Evolutionary conservation across 1,140 invertebrate genomes (phyloP).

Genomic region (Drosophila virilis): DNA sequence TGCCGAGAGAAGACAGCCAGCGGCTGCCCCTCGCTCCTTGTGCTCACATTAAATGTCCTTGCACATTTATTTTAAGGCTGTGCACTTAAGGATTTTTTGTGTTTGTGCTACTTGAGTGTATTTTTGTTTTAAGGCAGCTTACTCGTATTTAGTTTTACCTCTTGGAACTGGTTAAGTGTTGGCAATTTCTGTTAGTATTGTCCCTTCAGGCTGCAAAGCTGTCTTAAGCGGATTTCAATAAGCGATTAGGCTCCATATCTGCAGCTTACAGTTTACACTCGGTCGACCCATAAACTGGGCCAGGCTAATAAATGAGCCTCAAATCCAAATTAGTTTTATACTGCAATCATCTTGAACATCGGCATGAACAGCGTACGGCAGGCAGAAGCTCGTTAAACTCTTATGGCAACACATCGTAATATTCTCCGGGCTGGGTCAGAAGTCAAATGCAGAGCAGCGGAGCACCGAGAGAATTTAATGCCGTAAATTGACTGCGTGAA

Average conservation of each 20-base stretch:
- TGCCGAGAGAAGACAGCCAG: not conserved
- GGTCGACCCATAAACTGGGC: conserved; percentile 20
- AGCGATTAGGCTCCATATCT: conserved; percentile 28
- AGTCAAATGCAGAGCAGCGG: conserved; percentile 38
- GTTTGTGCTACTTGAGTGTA: not conserved
- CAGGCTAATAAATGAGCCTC: conserved; percentile 55
- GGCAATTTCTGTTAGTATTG: conserved; percentile 33
- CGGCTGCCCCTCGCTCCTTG: not conserved
- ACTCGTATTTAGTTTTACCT: conserved; percentile 39
- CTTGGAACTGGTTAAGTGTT: conserved; percentile 55
- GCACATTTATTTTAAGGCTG: conserved; percentile 42
- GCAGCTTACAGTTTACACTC: conserved; percentile 25
- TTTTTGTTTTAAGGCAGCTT: conserved; percentile 54
- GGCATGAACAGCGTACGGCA: not conserved
- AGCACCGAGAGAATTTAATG: conserved; percentile 74
- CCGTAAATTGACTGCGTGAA: conserved; percentile 82
- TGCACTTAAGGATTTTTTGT: conserved; percentile 36
- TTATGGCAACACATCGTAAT: conserved; percentile 58
- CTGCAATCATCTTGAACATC: conserved; percentile 56
- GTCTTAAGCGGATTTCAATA: conserved; percentile 64
- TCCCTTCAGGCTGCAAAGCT: not conserved
- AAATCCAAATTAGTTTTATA: conserved; percentile 75
- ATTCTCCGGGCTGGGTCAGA: conserved; percentile 21
- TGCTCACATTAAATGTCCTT: conserved; percentile 44
- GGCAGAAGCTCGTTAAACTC: conserved; percentile 71